Conservation (phyloP, 2,113 vertebrate genomes). For the Scomber colias region DNA sequence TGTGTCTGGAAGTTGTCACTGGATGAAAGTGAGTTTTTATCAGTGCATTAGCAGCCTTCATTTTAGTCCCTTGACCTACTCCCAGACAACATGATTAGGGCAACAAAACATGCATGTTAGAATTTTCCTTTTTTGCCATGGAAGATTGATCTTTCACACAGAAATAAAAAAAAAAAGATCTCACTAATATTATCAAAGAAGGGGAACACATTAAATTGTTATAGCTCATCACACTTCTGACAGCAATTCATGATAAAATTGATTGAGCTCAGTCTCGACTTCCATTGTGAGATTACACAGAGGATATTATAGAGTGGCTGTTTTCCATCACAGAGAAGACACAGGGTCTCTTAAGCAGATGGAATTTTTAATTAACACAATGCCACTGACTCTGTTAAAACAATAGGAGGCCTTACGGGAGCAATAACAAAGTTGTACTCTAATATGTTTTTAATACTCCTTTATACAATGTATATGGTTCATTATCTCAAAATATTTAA, state of each 20-base stretch:
- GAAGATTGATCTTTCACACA: constrained; percentile 31
- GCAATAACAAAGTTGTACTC: constrained; percentile 39
- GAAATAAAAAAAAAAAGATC: background rate
- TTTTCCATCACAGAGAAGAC: constrained; percentile 67
- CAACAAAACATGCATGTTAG: constrained; percentile 1
- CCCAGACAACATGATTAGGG: background rate
- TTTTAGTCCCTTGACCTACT: constrained; percentile 16
- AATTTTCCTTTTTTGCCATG: constrained; percentile 3
- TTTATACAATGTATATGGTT: constrained; percentile 34
- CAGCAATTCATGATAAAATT: constrained; percentile 70
- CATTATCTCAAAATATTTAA: constrained; percentile 2
- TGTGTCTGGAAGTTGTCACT: constrained; percentile 25
- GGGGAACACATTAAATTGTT: constrained; percentile 56
- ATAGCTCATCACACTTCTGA: constrained; percentile 61
- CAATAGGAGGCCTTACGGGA: constrained; percentile 54
- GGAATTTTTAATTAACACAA: constrained; percentile 80
- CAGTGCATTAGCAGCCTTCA: constrained; percentile 25
- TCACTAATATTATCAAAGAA: constrained; percentile 42
- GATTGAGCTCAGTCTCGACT: constrained; percentile 57
- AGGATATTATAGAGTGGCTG: constrained; percentile 67
- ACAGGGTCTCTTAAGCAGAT: constrained; percentile 78
- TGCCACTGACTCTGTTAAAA: constrained; percentile 71
- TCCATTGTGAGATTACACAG: constrained; percentile 65
- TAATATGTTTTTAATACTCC: constrained; percentile 43
- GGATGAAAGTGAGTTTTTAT: constrained; percentile 15